A percentile compares a stretch with the other conserved stretches of the same genome.
phyloP scores from a whole-genome alignment of 2,797 vertebrate genomes.

The Onychomys leucogaster region DNA sequence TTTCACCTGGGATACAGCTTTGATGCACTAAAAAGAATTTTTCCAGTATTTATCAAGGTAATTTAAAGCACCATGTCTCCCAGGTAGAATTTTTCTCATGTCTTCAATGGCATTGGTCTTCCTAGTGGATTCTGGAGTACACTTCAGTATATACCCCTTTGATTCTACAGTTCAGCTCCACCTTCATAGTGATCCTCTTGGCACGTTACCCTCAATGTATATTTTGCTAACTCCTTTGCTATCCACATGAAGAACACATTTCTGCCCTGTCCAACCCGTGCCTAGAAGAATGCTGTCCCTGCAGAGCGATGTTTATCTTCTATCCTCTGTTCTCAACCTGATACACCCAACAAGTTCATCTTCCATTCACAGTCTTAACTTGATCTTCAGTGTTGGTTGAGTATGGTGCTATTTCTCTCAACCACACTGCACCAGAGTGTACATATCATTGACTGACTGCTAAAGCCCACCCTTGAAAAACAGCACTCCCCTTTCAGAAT shows the following conservation, averaged over 20 bases:
- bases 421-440: background rate
- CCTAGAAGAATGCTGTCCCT: background rate
- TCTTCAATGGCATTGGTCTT: slow-evolving; percentile 50
- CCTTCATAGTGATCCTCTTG: background rate
- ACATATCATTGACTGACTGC: background rate
- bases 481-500: background rate
- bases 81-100: slow-evolving; percentile 41
- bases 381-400: background rate
- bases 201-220: background rate
- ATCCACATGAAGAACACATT: background rate
- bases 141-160: background rate
- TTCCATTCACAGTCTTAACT: background rate
- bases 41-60: slow-evolving; percentile 51
- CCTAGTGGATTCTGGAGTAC: slow-evolving; percentile 25
- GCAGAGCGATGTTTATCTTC: background rate
- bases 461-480: background rate
- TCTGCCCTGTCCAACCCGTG: background rate
- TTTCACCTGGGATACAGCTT: slow-evolving; percentile 43
- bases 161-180: slow-evolving; percentile 4
- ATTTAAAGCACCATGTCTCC: slow-evolving; percentile 56
- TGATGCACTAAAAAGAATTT: slow-evolving; percentile 66
- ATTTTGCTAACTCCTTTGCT: background rate
- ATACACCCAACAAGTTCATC: background rate
- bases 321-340: background rate
- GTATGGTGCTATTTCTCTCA: fast-evolving